Percentiles rank a stretch among this genome's conserved stretches.
Conservation (phyloP, 2,797 vertebrate genomes). For the Jordanella pulchra region DNA sequence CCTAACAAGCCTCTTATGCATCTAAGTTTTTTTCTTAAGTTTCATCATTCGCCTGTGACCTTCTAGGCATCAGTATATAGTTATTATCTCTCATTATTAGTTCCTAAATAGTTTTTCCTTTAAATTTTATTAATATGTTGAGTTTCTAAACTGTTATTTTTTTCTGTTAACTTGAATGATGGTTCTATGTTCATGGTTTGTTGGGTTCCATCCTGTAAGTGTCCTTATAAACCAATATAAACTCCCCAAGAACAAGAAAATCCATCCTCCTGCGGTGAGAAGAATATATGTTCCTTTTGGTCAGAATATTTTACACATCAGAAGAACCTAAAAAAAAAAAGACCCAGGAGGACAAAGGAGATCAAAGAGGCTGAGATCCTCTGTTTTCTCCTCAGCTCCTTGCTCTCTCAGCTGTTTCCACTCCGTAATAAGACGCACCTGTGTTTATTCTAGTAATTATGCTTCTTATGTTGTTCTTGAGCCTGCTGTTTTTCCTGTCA, state of each 20-base stretch:
- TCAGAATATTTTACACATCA: too few relatives aligned
- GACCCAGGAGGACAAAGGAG: too few relatives aligned
- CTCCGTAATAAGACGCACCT: not conserved
- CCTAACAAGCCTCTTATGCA: too few relatives aligned
- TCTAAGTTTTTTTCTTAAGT: too few relatives aligned
- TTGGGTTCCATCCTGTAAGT: too few relatives aligned
- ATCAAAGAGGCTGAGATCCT: too few relatives aligned
- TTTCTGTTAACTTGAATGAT: not conserved
- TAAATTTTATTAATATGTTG: not conserved
- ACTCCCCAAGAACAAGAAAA: not conserved
- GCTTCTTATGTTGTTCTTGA: too few relatives aligned
- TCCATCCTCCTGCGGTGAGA: not conserved
- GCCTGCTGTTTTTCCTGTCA: not conserved
- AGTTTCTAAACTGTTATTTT: not conserved
- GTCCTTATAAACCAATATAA: not conserved
- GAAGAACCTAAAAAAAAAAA: not conserved
- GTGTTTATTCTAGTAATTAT: not conserved
- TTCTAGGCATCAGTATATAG: too few relatives aligned
- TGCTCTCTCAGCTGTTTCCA: not conserved
- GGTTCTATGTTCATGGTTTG: too few relatives aligned
- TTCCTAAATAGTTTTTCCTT: not conserved
- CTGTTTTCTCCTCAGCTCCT: too few relatives aligned
- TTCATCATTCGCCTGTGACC: too few relatives aligned
- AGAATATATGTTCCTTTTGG: not conserved
- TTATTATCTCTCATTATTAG: too few relatives aligned